These are phyloP conservation scores for Drosophila quadrilineata DNA, from an alignment of 1,140 invertebrate genomes.

Conservation along the genomic window DNA sequence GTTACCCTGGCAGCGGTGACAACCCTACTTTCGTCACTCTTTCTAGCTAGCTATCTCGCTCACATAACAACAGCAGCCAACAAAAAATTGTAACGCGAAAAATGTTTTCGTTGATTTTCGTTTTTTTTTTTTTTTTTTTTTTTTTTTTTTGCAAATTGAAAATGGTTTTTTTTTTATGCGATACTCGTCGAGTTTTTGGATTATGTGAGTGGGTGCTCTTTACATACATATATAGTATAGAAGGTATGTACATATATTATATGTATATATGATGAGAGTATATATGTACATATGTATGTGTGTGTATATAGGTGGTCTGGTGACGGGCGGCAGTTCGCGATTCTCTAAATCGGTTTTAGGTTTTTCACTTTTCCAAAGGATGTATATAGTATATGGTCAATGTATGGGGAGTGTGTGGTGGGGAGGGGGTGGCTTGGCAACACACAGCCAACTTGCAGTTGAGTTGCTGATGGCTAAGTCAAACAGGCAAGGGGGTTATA, in stretches of 20 bases:
- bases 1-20: too few species aligned
- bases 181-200: slow-evolving; percentile 6
- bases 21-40: too few species aligned
- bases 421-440: not conserved
- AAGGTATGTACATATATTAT: not conserved
- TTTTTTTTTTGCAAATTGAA: slow-evolving; percentile 7
- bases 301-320: too few species aligned
- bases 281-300: not conserved
- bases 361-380: too few species aligned
- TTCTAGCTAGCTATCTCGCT: not conserved
- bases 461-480: not conserved
- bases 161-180: too few species aligned
- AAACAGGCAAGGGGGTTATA: not conserved
- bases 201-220: slow-evolving; percentile 1
- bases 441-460: too few species aligned
- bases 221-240: too few species aligned
- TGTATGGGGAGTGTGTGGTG: too few species aligned
- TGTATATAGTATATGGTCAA: too few species aligned
- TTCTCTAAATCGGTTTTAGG: too few species aligned
- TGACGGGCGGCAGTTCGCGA: too few species aligned
- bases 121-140: slow-evolving; percentile 4
- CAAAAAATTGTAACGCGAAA: slow-evolving; percentile 18
- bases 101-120: slow-evolving; percentile 6
- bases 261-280: not conserved
- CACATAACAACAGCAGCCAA: not conserved